Evolutionary conservation across 2,113 vertebrate species (phyloP), one percentile per base, ranked within the genome.

Genomic region (Panthera leo): DNA sequence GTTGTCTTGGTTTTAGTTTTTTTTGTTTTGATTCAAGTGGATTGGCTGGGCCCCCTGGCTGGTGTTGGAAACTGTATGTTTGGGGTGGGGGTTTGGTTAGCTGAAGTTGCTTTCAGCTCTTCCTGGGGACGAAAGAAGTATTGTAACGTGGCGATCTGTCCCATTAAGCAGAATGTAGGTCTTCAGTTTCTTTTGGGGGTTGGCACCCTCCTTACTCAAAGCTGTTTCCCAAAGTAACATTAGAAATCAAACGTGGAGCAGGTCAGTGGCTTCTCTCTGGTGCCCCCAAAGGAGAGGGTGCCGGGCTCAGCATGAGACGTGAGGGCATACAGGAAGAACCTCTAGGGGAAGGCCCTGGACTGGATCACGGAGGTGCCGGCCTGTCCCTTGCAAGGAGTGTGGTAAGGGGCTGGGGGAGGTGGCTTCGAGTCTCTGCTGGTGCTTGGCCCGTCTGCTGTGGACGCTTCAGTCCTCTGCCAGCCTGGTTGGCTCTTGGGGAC

Each of bases 1-100:
- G 31, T 95, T 51, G 31, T 95, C 67, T 92, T 75, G 68, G n/a
- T 88, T 97, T 94, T 97, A 65, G 36, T 78, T 91, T 61, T 95
- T 61, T 95, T 95, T 71, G 34, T 95, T 95, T 97, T 95, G 88
- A 76, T 73, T 96, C 90, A n/a, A 73, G 61, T 63, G 88, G 42
- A 29, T 65, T 84, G 68, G 55, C 86, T 45, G 83, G 48, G 71
- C 45, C 80, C 61, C 21, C n/a, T 80, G 29, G 87, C 84, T 89
- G 1, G 8, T 88, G 25, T 61, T 83, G 68, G 71, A 80, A 96
- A 67, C 65, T 53, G 0, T 61, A 48, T 2, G 14, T 63, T 3
- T 67, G 42, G 48, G 65, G 1, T 58, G 71, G 48, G n/a, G 42
- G 9, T 18, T 70, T 68, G 89, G 31, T 36, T 91, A 93, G 76